phyloP scores from a whole-genome alignment of 2,797 vertebrate genomes.

The Gallirallus australis region DNA sequence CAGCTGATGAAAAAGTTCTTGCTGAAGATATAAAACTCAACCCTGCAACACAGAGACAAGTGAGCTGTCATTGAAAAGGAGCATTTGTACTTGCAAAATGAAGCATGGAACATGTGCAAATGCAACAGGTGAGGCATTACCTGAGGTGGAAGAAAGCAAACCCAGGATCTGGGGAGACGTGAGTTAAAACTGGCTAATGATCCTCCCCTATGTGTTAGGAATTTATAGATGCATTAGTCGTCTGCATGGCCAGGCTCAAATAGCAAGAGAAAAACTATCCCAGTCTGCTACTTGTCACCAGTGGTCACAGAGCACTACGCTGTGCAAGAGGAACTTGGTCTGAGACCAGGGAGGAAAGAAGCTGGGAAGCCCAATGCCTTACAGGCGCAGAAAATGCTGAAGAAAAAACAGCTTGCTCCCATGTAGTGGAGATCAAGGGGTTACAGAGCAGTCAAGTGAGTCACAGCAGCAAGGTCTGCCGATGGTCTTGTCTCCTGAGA shows the following conservation, averaged over 20 bases:
- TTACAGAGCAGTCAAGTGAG: background rate
- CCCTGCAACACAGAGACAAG: background rate
- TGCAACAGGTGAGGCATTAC: rapidly evolving
- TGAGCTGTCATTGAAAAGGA: background rate
- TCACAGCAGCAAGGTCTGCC: background rate
- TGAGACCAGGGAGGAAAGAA: background rate
- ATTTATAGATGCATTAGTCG: background rate
- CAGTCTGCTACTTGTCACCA: background rate
- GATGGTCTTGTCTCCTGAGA: background rate
- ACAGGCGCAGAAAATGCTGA: background rate
- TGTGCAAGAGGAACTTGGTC: background rate
- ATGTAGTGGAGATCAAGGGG: background rate
- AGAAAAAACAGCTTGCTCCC: background rate
- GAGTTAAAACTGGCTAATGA: rapidly evolving
- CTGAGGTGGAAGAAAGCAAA: background rate
- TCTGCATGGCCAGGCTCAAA: background rate
- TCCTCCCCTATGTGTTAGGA: rapidly evolving
- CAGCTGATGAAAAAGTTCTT: background rate
- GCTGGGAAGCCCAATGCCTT: background rate
- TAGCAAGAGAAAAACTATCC: background rate
- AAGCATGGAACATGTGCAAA: background rate
- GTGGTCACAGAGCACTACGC: background rate
- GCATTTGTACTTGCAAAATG: background rate
- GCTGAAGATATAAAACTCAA: background rate
- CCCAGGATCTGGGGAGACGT: rapidly evolving